Percentiles rank a stretch among this genome's conserved stretches.
Conservation (phyloP, 2,797 vertebrate genomes). For the Characodon lateralis region DNA sequence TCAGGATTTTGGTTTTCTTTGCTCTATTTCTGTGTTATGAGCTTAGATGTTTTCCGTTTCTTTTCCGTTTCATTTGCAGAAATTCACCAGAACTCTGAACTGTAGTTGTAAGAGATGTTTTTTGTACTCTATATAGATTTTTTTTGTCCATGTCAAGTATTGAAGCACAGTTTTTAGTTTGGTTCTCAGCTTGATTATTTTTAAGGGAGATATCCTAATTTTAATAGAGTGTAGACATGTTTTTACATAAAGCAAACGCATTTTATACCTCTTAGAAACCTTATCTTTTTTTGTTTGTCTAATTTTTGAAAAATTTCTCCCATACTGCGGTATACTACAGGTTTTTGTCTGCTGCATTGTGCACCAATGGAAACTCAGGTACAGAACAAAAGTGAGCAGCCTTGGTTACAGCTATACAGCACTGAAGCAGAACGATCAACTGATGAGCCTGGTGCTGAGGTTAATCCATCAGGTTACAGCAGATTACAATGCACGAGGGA, state of each 20-base stretch:
- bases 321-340: neutral
- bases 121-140: neutral
- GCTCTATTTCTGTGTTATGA: neutral
- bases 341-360: neutral
- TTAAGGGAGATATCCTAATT: neutral
- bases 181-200: neutral
- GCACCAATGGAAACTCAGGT: neutral
- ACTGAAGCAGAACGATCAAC: conserved; percentile 47
- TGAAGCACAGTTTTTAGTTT: neutral
- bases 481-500: conserved; percentile 71
- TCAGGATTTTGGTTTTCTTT: neutral
- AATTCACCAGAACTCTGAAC: neutral
- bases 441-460: conserved; percentile 65
- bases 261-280: neutral
- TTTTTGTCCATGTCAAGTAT: neutral
- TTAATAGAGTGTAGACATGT: neutral
- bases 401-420: conserved; percentile 24
- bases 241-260: neutral
- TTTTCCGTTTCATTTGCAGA: neutral
- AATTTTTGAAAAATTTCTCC: too few relatives aligned
- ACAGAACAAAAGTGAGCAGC: conserved; percentile 29
- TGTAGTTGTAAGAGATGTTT: too few relatives aligned
- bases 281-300: too few relatives aligned
- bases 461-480: conserved; percentile 80
- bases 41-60: neutral